phyloP scores from a whole-genome alignment of 2,797 vertebrate genomes.

The Sebastes umbrosus region DNA sequence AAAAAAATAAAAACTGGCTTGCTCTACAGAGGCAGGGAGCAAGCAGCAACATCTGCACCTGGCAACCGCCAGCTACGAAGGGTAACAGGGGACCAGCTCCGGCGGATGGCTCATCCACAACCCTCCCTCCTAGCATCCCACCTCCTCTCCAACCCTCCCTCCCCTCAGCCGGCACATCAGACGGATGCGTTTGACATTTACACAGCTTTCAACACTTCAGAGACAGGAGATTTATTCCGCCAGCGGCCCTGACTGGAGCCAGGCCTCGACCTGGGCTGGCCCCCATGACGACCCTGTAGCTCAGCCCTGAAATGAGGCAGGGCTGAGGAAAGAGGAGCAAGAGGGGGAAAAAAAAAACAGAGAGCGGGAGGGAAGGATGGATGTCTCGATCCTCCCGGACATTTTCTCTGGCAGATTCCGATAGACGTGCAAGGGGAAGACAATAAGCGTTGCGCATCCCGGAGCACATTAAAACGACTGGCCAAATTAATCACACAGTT shows the following conservation, averaged over 20 bases:
- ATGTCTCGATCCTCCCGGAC: slow-evolving; percentile 66
- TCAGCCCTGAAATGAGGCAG: slow-evolving; percentile 65
- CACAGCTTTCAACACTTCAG: slow-evolving; percentile 81
- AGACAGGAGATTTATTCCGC: slow-evolving; percentile 76
- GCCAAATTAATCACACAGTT: slow-evolving; percentile 83
- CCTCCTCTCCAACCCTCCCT: slow-evolving; percentile 44
- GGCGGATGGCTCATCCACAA: slow-evolving; percentile 58
- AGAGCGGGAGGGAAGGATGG: slow-evolving; percentile 14
- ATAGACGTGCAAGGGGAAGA: slow-evolving; percentile 72
- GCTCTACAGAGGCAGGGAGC: slow-evolving; percentile 63
- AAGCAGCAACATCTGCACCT: slow-evolving; percentile 75
- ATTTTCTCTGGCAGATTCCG: slow-evolving; percentile 71
- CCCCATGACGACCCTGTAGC: slow-evolving; percentile 63
- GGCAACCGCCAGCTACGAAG: slow-evolving; percentile 63
- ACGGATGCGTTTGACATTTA: slow-evolving; percentile 79
- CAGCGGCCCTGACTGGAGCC: slow-evolving; percentile 59
- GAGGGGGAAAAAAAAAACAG: not conserved
- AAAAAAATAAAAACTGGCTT: slow-evolving; percentile 22
- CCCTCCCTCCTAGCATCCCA: slow-evolving; percentile 38
- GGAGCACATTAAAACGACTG: slow-evolving; percentile 80
- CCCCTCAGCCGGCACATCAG: slow-evolving; percentile 64
- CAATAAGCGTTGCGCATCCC: slow-evolving; percentile 77
- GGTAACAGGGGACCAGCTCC: slow-evolving; percentile 61
- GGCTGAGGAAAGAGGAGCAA: slow-evolving; percentile 26
- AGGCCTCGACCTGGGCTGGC: slow-evolving; percentile 66